phyloP scores from a whole-genome alignment of 37 sponge, comb jelly and placozoan genomes.

The Diacarnus erythraeanus region DNA sequence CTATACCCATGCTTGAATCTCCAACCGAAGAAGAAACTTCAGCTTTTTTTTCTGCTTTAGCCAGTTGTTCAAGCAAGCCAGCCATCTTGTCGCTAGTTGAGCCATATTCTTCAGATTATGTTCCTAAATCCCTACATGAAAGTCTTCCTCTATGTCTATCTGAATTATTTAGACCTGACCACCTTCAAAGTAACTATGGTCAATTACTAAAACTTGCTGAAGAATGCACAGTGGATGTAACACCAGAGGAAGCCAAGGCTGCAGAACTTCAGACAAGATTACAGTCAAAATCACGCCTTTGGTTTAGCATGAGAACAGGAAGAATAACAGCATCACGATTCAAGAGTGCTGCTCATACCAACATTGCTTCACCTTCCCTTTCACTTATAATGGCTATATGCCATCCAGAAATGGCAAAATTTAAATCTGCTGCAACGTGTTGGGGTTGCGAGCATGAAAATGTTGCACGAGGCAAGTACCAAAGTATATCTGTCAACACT shows the following conservation, averaged over 20 bases:
- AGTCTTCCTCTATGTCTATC: conserved; percentile 23
- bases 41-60: neutral
- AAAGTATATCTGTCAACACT: conserved; percentile 6
- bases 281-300: conserved; percentile 35
- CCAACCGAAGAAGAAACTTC: neutral
- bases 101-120: conserved; percentile 21
- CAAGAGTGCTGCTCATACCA: neutral
- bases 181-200: conserved; percentile 1
- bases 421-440: conserved; percentile 36
- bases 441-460: conserved; percentile 68
- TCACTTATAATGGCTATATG: conserved; percentile 18
- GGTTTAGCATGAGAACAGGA: conserved; percentile 59
- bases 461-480: neutral
- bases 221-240: neutral
- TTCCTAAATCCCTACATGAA: conserved; percentile 14
- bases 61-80: conserved; percentile 34
- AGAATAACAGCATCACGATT: conserved; percentile 55
- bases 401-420: conserved; percentile 37
- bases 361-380: neutral
- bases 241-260: conserved; percentile 9
- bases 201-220: conserved; percentile 19
- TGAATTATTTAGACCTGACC: conserved; percentile 20
- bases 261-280: conserved; percentile 38
- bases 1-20: neutral
- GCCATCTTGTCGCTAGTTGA: conserved; percentile 40